A percentile compares a stretch with the other conserved stretches of the same genome.
These are phyloP conservation scores for Galendromus occidentalis DNA, from an alignment of 1,140 invertebrate species.

Conservation along the genomic window DNA sequence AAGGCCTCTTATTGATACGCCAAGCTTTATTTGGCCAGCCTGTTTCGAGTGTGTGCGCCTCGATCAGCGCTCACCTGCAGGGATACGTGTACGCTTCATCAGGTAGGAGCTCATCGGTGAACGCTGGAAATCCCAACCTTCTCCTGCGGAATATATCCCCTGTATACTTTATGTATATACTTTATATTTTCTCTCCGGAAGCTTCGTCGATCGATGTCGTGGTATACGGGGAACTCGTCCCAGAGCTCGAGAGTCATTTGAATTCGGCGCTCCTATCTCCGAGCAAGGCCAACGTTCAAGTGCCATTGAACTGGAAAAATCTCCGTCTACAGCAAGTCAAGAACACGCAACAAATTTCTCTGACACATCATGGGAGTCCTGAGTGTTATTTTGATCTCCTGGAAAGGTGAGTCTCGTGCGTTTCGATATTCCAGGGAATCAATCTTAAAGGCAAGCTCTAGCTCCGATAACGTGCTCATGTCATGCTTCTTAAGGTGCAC, in stretches of 20 bases:
- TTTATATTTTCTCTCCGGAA: neutral
- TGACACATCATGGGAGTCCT: neutral
- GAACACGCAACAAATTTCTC: neutral
- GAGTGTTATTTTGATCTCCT: conserved; percentile 5
- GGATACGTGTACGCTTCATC: neutral
- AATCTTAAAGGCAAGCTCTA: neutral
- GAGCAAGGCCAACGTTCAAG: neutral
- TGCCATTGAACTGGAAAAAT: neutral
- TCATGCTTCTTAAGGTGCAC: neutral
- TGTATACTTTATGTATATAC: neutral
- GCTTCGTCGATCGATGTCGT: neutral
- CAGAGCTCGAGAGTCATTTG: neutral
- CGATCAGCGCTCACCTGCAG: neutral
- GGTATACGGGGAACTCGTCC: neutral
- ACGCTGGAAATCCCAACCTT: too few relatives aligned
- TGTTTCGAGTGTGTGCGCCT: neutral
- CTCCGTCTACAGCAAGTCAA: neutral
- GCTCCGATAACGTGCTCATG: neutral
- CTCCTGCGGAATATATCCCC: neutral
- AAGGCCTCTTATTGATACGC: neutral
- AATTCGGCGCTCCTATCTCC: neutral
- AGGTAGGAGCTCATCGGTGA: neutral
- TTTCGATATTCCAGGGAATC: neutral
- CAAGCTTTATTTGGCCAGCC: neutral
- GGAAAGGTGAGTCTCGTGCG: neutral